Base-by-base conservation (phyloP, 2,797 vertebrate genomes). In the Platalea minor region DNA sequence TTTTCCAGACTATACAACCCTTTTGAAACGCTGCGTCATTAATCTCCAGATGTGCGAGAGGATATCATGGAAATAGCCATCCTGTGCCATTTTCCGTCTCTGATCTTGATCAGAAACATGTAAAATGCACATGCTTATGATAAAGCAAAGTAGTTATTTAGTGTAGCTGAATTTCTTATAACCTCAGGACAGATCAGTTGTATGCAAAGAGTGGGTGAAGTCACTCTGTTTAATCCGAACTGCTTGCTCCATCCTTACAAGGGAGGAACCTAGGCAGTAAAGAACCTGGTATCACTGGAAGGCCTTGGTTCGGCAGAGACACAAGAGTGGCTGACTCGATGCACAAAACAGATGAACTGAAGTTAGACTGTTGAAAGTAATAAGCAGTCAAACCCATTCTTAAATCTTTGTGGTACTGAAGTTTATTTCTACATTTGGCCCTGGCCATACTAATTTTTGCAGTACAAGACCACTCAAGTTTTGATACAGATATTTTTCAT, bases 1-100 rank as follows among this genome's bases (percentile, higher is more conserved):
- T 89, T 92, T 94, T 93, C 94, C 90, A 93, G 77, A 64, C 50
- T 72, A 26, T 85, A 91, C 57, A 80, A 73, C 26, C 33, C 53
- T 64, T 90, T 69, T 94, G 88, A 63, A 91, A 86, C 0, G 0
- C 53, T 76, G 48, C 1, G 7, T 81, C 77, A 68, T 68, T 93
- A 68, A 61, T 82, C 50, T 95, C 81, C 91, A 92, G 51, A 80
- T 83, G 84, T 85, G 75, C 3, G 1, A 89, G 43, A 81, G 60
- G 33, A 63, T 80, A 57, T 83, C 1, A 56, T 64, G 84, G 65
- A 94, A 85, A 83, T 25, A 94, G 59, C 60, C 61, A 75, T 72
- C 33, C 68, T 78, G 19, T 96, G 88, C 65, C 57, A 45, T 80
- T 88, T 95, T 82, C 86, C 14, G 13, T 85, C 64, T 85, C 86